Percentiles rank a stretch among this genome's conserved stretches.
These are phyloP conservation scores for Scophthalmus maximus DNA, from an alignment of 2,113 vertebrate genomes.

Conservation along the genomic window DNA sequence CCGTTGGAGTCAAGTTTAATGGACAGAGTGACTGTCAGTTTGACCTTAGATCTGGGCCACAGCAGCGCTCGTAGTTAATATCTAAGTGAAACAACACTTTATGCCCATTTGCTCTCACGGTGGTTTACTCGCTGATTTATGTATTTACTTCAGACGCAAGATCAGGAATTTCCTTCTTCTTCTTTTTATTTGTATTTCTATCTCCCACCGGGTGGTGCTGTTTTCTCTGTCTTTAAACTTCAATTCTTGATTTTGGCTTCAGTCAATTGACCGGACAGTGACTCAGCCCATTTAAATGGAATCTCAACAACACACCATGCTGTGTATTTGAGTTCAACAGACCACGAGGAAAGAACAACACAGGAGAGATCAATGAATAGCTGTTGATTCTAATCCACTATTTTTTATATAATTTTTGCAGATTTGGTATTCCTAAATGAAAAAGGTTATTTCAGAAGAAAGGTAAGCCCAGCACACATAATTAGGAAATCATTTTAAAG, in stretches of 20 bases:
- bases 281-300: background rate
- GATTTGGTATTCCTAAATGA: no score
- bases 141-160: background rate
- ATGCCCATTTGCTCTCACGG: no score
- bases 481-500: background rate
- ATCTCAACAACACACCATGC: background rate
- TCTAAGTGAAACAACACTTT: no score
- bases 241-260: background rate
- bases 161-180: no score
- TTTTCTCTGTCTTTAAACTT: background rate
- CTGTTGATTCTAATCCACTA: constrained; percentile 23
- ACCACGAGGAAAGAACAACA: background rate
- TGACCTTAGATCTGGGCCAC: background rate
- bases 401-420: background rate
- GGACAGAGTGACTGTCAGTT: background rate
- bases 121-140: constrained; percentile 2
- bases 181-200: no score
- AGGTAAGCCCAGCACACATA: background rate
- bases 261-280: background rate
- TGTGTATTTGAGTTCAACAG: background rate
- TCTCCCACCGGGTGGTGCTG: constrained; percentile 18
- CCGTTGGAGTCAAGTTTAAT: constrained; percentile 2
- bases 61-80: background rate
- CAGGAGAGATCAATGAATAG: background rate
- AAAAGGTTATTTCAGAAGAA: no score